Conservation (phyloP, 2,888 invertebrate genomes). For the Drosophila melanosoma region DNA sequence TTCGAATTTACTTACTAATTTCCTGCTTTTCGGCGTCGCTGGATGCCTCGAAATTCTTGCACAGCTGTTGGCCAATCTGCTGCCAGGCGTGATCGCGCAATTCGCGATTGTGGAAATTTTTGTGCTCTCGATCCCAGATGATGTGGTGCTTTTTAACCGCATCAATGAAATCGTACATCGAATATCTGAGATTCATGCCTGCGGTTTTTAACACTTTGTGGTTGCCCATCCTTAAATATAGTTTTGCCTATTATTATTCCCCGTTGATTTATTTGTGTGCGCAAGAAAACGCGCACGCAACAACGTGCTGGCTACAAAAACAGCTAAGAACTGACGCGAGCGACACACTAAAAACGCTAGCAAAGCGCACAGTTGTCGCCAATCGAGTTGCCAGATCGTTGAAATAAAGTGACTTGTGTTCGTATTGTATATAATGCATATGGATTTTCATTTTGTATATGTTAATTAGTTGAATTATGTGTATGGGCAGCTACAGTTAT, state of each 20-base stretch:
- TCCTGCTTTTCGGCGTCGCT: slow-evolving; percentile 56
- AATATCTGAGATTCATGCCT: slow-evolving; percentile 60
- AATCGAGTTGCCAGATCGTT: slow-evolving; percentile 41
- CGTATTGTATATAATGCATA: neutral
- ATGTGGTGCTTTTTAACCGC: slow-evolving; percentile 60
- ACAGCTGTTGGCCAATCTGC: slow-evolving; percentile 60
- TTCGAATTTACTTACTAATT: slow-evolving; percentile 53
- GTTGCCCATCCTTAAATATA: slow-evolving; percentile 59
- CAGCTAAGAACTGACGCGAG: slow-evolving; percentile 52
- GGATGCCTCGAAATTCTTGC: slow-evolving; percentile 49
- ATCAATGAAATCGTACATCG: slow-evolving; percentile 74
- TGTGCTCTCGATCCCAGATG: slow-evolving; percentile 70
- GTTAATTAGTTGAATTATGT: neutral
- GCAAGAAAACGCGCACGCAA: slow-evolving; percentile 44
- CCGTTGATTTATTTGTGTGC: slow-evolving; percentile 20
- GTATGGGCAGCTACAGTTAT: too few relatives aligned
- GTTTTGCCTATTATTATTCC: neutral
- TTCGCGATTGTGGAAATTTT: slow-evolving; percentile 69
- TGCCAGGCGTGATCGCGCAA: slow-evolving; percentile 71
- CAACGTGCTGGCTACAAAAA: slow-evolving; percentile 59
- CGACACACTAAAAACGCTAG: slow-evolving; percentile 51
- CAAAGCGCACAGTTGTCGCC: slow-evolving; percentile 56
- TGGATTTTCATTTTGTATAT: neutral
- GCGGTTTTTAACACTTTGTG: slow-evolving; percentile 68
- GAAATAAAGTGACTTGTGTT: neutral